A percentile compares a stretch with the other conserved stretches of the same genome.
These are phyloP conservation scores for Amphipyra berbera DNA, from an alignment of 2,888 invertebrate genomes.

Conservation along the genomic window DNA sequence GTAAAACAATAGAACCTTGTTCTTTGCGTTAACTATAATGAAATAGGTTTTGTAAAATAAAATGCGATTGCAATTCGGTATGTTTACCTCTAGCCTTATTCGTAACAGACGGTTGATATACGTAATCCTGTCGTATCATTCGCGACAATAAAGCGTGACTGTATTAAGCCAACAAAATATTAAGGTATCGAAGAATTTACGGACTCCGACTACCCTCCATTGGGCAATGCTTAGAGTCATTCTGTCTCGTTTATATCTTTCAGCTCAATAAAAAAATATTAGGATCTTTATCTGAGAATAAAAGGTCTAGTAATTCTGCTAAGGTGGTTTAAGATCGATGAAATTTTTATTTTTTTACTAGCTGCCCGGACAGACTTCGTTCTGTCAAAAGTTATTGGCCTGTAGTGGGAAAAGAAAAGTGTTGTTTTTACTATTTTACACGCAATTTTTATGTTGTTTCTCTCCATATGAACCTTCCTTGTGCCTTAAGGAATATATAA, in stretches of 20 bases:
- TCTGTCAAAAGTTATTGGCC: too few relatives aligned
- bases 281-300: constrained; percentile 6
- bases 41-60: neutral
- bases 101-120: neutral
- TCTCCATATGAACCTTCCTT: too few relatives aligned
- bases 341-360: too few relatives aligned
- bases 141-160: constrained; percentile 24
- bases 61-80: neutral
- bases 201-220: constrained; percentile 12
- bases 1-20: neutral
- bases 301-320: neutral
- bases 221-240: constrained; percentile 16
- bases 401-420: too few relatives aligned
- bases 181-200: constrained; percentile 41
- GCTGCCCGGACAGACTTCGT: too few relatives aligned
- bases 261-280: constrained; percentile 10
- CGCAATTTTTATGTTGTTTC: too few relatives aligned
- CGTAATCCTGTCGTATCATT: constrained; percentile 32
- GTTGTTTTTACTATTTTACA: too few relatives aligned
- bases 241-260: constrained; percentile 21
- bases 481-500: too few relatives aligned
- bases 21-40: too few relatives aligned
- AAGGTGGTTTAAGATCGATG: too few relatives aligned
- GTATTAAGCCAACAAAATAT: constrained; percentile 48
- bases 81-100: constrained; percentile 9